Percentiles rank a stretch among this genome's conserved stretches.
Conservation (phyloP, 2,888 invertebrate genomes). For the Balanococcus diminutus region DNA sequence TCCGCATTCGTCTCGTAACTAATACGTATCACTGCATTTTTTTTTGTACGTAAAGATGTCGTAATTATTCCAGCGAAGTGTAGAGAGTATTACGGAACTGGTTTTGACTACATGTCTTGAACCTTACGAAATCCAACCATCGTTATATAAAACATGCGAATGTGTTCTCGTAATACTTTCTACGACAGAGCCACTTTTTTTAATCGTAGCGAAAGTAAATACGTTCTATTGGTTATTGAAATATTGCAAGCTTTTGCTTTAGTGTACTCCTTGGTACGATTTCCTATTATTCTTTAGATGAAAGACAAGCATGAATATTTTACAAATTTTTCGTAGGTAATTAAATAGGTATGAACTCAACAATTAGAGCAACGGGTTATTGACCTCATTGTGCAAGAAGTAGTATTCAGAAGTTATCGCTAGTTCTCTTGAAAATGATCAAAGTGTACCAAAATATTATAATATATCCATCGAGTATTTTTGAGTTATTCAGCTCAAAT, state of each 20-base stretch:
- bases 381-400: not conserved
- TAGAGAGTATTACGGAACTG: slow-evolving; percentile 47
- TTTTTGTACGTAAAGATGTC: slow-evolving; percentile 20
- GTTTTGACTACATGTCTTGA: slow-evolving; percentile 35
- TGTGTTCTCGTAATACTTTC: slow-evolving; percentile 26
- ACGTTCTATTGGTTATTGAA: not conserved
- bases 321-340: not conserved
- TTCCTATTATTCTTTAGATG: too few relatives aligned
- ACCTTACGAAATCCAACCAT: slow-evolving; percentile 44
- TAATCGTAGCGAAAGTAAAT: slow-evolving; percentile 40
- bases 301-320: too few relatives aligned
- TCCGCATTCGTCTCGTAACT: not conserved
- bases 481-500: not conserved
- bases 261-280: not conserved
- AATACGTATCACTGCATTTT: not conserved
- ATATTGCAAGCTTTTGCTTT: not conserved
- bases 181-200: slow-evolving; percentile 10
- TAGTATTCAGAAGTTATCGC: not conserved
- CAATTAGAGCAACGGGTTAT: not conserved
- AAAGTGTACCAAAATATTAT: not conserved
- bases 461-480: not conserved
- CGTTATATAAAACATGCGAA: slow-evolving; percentile 47
- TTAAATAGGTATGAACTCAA: not conserved
- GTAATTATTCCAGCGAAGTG: slow-evolving; percentile 36
- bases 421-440: not conserved